These are phyloP conservation scores for Xanthia icteritia DNA, from an alignment of 2,888 invertebrate genomes.

Conservation along the genomic window DNA sequence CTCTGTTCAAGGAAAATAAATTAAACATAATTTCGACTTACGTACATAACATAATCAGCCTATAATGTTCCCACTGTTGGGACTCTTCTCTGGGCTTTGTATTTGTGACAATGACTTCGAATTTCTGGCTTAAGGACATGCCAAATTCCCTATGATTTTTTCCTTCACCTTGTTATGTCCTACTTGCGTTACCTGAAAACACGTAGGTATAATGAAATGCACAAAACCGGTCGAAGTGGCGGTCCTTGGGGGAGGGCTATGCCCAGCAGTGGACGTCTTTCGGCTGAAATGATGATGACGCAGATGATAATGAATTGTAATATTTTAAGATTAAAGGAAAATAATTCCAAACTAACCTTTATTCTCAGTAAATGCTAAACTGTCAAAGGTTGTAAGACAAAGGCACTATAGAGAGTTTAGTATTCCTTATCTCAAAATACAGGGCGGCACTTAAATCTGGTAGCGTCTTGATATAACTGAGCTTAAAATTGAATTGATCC, in stretches of 20 bases:
- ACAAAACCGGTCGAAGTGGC: neutral
- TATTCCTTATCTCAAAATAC: conserved; percentile 43
- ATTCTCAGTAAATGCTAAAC: neutral
- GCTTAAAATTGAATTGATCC: conserved; percentile 52
- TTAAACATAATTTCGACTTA: neutral
- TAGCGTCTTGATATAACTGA: conserved; percentile 29
- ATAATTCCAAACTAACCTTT: neutral
- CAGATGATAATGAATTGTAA: neutral
- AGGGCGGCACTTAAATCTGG: conserved; percentile 31
- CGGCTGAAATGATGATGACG: neutral
- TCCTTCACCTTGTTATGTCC: neutral
- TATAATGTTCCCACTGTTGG: neutral
- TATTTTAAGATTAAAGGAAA: neutral
- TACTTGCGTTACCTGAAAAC: neutral
- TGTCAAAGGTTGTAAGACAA: conserved; percentile 9
- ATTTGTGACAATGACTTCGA: neutral
- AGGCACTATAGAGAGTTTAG: conserved; percentile 9
- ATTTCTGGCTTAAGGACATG: neutral
- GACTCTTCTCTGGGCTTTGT: neutral
- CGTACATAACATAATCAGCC: neutral
- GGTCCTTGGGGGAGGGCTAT: neutral
- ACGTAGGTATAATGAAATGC: neutral
- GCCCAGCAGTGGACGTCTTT: too few species aligned
- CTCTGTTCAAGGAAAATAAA: neutral
- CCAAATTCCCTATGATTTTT: too few species aligned